A percentile compares a stretch with the other conserved stretches of the same genome.
Conservation (phyloP, 2,888 invertebrate genomes). For the Drosophila cracens region DNA sequence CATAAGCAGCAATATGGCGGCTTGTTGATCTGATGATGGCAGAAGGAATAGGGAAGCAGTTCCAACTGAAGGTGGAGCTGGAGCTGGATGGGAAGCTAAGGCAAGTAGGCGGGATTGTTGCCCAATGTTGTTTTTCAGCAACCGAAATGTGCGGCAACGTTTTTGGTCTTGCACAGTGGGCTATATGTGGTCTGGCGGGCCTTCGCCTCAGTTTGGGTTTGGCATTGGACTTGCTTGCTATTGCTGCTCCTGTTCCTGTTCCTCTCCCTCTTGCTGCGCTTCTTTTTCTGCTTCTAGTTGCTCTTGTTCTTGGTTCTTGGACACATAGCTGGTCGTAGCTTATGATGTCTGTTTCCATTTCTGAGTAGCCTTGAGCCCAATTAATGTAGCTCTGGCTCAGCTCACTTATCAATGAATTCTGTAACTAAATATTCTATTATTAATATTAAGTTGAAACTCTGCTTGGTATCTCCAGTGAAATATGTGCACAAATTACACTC, state of each 20-base stretch:
- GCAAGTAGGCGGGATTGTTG: constrained; percentile 30
- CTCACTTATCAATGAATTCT: not conserved
- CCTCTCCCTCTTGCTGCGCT: constrained; percentile 11
- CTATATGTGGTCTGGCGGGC: constrained; percentile 69
- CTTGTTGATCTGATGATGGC: constrained; percentile 50
- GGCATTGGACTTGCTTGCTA: constrained; percentile 45
- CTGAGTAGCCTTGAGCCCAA: not conserved
- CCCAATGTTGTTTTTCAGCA: constrained; percentile 74
- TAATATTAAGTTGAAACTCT: too few species aligned
- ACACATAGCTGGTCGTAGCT: not conserved
- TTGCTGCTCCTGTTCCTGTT: constrained; percentile 2
- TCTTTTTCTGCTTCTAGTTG: not conserved
- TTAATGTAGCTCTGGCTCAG: not conserved
- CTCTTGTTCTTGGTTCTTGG: not conserved
- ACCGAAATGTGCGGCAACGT: constrained; percentile 83
- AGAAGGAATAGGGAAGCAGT: not conserved
- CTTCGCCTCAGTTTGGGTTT: constrained; percentile 23
- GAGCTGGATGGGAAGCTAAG: not conserved
- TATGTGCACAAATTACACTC: not conserved
- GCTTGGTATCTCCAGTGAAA: not conserved
- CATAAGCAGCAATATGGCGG: constrained; percentile 75
- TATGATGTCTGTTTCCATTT: not conserved
- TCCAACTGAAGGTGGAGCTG: not conserved
- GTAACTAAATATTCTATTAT: not conserved
- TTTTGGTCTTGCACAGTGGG: constrained; percentile 81